Conservation (phyloP, 2,888 invertebrate species). For the Blera fallax region DNA sequence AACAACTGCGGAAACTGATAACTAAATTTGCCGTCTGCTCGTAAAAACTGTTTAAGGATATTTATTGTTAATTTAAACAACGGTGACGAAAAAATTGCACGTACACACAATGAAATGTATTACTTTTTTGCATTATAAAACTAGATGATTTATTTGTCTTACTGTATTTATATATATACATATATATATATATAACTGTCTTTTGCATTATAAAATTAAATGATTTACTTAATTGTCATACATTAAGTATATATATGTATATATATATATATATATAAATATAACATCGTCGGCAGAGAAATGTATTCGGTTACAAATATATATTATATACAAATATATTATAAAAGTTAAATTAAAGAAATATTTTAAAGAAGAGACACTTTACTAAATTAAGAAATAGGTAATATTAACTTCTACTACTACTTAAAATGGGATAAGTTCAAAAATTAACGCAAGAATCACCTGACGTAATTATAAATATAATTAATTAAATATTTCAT, state of each 20-base stretch:
- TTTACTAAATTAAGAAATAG: constrained; percentile 76
- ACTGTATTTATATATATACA: constrained; percentile 19
- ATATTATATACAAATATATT: constrained; percentile 72
- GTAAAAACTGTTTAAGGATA: constrained; percentile 55
- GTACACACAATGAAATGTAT: constrained; percentile 68
- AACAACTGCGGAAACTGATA: constrained; percentile 74
- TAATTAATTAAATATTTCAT: constrained; percentile 74
- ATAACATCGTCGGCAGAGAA: constrained; percentile 64
- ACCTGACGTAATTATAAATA: constrained; percentile 76
- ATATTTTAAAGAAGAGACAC: constrained; percentile 74
- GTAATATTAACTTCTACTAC: constrained; percentile 74
- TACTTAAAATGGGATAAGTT: constrained; percentile 75
- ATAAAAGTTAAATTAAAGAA: constrained; percentile 74
- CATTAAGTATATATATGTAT: no score
- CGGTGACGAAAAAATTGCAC: constrained; percentile 66
- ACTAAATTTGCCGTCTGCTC: constrained; percentile 71
- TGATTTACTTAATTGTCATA: no score
- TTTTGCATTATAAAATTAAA: no score
- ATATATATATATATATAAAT: constrained; percentile 35
- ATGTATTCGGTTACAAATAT: constrained; percentile 74
- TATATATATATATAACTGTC: constrained; percentile 23
- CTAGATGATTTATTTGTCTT: constrained; percentile 64
- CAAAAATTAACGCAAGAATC: constrained; percentile 74
- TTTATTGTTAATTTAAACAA: constrained; percentile 71
- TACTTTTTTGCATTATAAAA: constrained; percentile 69